Evolutionary conservation across 2,113 vertebrate genomes (phyloP).

Genomic region (Pachycephala philippinensis): DNA sequence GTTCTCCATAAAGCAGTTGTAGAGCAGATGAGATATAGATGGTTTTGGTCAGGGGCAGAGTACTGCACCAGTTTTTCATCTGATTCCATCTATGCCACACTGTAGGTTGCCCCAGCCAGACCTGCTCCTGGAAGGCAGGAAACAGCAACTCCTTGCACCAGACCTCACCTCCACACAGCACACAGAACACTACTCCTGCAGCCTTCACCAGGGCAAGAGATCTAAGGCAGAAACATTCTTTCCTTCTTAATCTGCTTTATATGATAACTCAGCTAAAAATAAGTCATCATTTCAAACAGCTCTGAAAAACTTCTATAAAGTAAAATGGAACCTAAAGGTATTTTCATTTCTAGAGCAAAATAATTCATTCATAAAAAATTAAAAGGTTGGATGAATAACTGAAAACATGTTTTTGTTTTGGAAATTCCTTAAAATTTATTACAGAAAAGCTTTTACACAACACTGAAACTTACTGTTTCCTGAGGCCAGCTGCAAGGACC

Average conservation of each 20-base stretch:
- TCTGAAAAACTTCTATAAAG: neutral
- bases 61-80: neutral
- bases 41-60: neutral
- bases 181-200: neutral
- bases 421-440: neutral
- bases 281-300: neutral
- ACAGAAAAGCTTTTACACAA: neutral
- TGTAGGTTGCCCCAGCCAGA: neutral
- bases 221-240: neutral
- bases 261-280: neutral
- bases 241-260: neutral
- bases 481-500: slow-evolving; percentile 94
- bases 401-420: neutral
- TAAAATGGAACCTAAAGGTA: neutral
- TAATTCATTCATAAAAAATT: neutral
- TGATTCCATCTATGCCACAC: neutral
- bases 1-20: neutral
- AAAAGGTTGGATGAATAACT: neutral
- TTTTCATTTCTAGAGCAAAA: neutral
- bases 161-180: neutral
- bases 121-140: neutral
- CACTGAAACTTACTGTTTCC: slow-evolving; percentile 81
- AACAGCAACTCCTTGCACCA: neutral
- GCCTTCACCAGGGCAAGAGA: neutral
- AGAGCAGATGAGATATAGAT: neutral